phyloP scores from a whole-genome alignment of 2,888 invertebrate species.

The Cheilosia grossa region DNA sequence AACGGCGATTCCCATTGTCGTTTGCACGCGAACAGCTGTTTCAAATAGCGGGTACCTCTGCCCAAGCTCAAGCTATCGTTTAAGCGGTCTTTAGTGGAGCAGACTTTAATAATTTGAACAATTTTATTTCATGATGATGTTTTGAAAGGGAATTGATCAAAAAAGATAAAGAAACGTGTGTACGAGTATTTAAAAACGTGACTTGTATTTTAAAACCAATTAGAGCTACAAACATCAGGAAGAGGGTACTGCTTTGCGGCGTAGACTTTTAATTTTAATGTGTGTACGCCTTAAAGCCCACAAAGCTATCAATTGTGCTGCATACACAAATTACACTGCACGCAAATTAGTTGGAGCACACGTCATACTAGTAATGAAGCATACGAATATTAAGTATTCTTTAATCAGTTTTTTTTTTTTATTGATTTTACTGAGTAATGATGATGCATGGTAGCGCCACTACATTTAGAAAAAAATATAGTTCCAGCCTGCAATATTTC shows the following conservation, averaged over 20 bases:
- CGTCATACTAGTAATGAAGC: too few species aligned
- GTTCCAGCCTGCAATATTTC: too few species aligned
- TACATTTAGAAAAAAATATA: too few species aligned
- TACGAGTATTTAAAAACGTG: slow-evolving; percentile 24
- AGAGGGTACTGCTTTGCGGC: neutral
- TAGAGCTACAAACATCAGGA: neutral
- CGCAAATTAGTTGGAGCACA: too few species aligned
- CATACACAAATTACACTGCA: too few species aligned
- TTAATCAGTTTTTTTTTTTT: too few species aligned
- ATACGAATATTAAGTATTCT: too few species aligned
- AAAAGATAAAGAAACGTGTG: neutral
- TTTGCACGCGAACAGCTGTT: slow-evolving; percentile 11
- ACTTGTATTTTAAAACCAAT: neutral
- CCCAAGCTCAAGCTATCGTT: neutral
- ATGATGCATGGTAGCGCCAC: too few species aligned
- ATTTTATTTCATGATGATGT: slow-evolving; percentile 30
- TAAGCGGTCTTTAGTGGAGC: slow-evolving; percentile 24
- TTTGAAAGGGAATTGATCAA: neutral
- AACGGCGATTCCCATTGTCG: neutral
- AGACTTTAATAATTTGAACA: neutral
- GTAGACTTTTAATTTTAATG: neutral
- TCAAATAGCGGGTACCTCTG: neutral
- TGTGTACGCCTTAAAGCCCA: neutral
- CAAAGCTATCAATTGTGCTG: too few species aligned
- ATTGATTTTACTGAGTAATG: too few species aligned